phyloP scores from a whole-genome alignment of 2,113 vertebrate species.

The Gadus chalcogrammus region DNA sequence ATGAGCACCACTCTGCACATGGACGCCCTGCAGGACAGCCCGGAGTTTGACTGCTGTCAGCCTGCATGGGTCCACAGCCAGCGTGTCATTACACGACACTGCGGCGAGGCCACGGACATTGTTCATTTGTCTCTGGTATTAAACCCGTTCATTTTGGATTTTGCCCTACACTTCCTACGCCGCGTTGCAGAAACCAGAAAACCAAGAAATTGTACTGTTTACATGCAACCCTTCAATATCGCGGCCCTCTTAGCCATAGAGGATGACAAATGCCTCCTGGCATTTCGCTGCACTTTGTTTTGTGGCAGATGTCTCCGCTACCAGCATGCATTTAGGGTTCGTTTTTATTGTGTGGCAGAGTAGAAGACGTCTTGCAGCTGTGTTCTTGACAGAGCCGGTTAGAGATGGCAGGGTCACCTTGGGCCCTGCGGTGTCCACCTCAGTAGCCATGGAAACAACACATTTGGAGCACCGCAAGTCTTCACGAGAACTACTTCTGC shows the following conservation, averaged over 20 bases:
- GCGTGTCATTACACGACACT: slow-evolving; percentile 74
- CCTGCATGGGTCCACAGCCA: slow-evolving; percentile 52
- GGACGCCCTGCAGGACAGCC: no score
- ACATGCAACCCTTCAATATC: slow-evolving; percentile 74
- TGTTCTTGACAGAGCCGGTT: slow-evolving; percentile 49
- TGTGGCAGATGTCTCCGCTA: slow-evolving; percentile 57
- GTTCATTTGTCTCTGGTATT: slow-evolving; percentile 75
- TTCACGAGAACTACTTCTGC: slow-evolving; percentile 20
- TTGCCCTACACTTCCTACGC: slow-evolving; percentile 68
- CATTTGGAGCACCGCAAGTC: slow-evolving; percentile 25
- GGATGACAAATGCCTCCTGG: slow-evolving; percentile 68
- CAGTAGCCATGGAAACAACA: slow-evolving; percentile 39
- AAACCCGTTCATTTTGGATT: slow-evolving; percentile 73
- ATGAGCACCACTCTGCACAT: no score
- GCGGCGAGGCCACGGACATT: slow-evolving; percentile 70
- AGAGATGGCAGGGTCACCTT: slow-evolving; percentile 46
- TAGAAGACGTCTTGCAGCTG: slow-evolving; percentile 49
- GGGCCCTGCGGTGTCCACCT: slow-evolving; percentile 46
- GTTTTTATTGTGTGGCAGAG: slow-evolving; percentile 53
- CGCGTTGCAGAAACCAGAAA: slow-evolving; percentile 74
- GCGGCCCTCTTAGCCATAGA: slow-evolving; percentile 57
- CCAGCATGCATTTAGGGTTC: slow-evolving; percentile 57
- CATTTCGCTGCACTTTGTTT: slow-evolving; percentile 62
- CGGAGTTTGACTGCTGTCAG: slow-evolving; percentile 35
- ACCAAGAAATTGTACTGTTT: slow-evolving; percentile 76